Percentiles rank a stretch among this genome's conserved stretches.
These are phyloP conservation scores for Podocnemis expansa DNA, from an alignment of 2,113 vertebrate species.

Conservation along the genomic window DNA sequence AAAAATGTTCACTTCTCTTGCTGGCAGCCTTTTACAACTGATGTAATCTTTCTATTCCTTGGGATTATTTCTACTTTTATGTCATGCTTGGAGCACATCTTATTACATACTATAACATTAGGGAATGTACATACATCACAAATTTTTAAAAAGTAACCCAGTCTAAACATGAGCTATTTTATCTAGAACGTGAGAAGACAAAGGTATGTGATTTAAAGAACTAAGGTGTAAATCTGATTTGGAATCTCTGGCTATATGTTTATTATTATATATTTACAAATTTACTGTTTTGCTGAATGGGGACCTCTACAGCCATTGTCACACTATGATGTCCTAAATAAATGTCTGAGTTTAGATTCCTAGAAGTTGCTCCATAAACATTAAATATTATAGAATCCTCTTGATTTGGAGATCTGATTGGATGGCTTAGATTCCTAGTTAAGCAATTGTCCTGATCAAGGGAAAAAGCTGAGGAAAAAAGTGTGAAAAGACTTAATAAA, in stretches of 20 bases:
- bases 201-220: rapidly evolving
- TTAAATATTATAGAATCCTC: not conserved
- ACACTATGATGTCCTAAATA: not conserved
- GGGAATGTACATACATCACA: not conserved
- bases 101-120: not conserved
- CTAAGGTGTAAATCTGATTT: not conserved
- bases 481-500: not conserved
- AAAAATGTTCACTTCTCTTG: not conserved
- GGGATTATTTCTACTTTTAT: not conserved
- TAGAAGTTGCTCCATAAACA: not conserved
- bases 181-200: not conserved
- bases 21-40: not conserved
- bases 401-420: not conserved
- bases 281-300: not conserved
- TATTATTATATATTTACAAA: not conserved
- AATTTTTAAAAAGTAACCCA: not conserved
- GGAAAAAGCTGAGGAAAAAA: not conserved
- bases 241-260: not conserved
- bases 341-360: not conserved
- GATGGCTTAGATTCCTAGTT: not conserved
- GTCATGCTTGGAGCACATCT: not conserved
- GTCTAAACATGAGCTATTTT: not conserved
- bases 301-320: rapidly evolving
- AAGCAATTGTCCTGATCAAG: not conserved
- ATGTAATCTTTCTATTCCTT: not conserved